phyloP scores from a whole-genome alignment of 2,888 invertebrate species.

The Phaonia tiefii region DNA sequence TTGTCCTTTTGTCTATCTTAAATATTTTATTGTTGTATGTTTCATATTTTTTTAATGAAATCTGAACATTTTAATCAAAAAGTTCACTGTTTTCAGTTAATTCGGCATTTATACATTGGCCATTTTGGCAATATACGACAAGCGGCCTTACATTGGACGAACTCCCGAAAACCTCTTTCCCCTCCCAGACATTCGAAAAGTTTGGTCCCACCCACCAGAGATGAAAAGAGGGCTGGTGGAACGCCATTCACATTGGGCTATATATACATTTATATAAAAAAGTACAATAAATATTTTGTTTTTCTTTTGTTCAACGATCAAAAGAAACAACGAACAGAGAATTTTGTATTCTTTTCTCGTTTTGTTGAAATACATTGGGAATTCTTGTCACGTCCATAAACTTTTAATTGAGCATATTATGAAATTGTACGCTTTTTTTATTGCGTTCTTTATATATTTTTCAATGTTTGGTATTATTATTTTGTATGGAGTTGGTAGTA shows the following conservation, averaged over 20 bases:
- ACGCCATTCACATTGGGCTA: constrained; percentile 28
- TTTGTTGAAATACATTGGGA: constrained; percentile 52
- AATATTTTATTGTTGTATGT: constrained; percentile 26
- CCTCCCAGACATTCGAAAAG: not conserved
- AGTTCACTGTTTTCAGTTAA: too few relatives aligned
- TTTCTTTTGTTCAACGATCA: too few relatives aligned
- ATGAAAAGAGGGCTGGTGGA: constrained; percentile 25
- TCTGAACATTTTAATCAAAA: constrained; percentile 26
- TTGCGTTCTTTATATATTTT: constrained; percentile 5
- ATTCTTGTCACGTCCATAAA: constrained; percentile 78
- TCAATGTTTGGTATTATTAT: constrained; percentile 20
- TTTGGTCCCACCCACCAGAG: constrained; percentile 26
- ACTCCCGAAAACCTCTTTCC: not conserved
- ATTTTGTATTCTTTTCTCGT: not conserved
- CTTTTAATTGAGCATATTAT: constrained; percentile 76
- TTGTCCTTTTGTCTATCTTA: not conserved
- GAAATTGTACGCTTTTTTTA: constrained; percentile 16
- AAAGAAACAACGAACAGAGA: not conserved
- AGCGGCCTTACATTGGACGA: not conserved
- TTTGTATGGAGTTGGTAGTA: not conserved
- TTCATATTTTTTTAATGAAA: constrained; percentile 9
- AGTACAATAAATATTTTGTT: too few relatives aligned
- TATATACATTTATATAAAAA: too few relatives aligned
- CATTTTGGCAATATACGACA: not conserved
- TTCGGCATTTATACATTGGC: constrained; percentile 5